phyloP scores from a whole-genome alignment of 2,113 vertebrate species.

The Scopus umbretta region DNA sequence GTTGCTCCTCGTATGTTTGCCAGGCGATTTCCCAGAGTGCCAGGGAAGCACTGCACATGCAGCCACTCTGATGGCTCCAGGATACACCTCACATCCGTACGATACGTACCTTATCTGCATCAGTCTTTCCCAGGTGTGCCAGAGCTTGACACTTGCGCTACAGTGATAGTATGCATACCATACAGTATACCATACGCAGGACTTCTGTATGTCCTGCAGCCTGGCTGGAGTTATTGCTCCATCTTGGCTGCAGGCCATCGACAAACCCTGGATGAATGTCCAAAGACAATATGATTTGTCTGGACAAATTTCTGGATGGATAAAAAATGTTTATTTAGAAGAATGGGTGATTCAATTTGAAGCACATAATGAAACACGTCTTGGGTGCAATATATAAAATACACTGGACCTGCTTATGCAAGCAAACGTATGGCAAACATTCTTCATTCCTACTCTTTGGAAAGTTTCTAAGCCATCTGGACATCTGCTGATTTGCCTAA shows the following conservation, averaged over 20 bases:
- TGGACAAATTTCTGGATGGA: background rate
- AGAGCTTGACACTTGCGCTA: background rate
- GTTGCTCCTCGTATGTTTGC: background rate
- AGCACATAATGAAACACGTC: background rate
- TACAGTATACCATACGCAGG: accelerated
- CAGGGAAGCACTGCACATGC: background rate
- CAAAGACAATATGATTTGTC: background rate
- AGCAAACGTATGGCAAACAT: background rate
- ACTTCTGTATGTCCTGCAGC: background rate
- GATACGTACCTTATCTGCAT: background rate
- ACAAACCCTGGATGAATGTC: background rate
- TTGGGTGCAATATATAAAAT: background rate
- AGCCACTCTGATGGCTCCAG: background rate
- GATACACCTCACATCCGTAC: background rate
- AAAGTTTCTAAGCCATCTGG: background rate
- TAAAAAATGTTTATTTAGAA: background rate
- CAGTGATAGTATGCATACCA: background rate
- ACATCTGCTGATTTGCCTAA: background rate
- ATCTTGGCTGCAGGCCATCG: background rate
- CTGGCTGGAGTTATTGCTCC: background rate
- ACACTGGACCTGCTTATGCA: background rate
- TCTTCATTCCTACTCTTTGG: background rate
- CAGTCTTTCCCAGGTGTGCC: background rate
- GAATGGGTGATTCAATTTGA: background rate
- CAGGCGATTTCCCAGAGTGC: background rate